A percentile compares a stretch with the other conserved stretches of the same genome.
Evolutionary conservation across 1,140 invertebrate genomes (phyloP).

Genomic region (Thalassaphorura encarpata): DNA sequence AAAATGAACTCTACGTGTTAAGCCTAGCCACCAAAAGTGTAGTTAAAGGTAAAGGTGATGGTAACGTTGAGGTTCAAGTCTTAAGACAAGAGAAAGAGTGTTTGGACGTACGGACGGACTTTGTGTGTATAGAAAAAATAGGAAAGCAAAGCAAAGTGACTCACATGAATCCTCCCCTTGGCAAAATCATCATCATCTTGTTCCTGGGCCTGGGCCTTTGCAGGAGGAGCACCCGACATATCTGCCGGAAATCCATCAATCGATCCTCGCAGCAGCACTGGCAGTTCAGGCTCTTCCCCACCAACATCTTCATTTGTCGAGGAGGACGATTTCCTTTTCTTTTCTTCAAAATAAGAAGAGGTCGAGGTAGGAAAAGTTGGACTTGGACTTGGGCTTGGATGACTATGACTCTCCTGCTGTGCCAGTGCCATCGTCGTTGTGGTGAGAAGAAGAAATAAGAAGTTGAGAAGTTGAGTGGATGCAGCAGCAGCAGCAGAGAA

Average conservation of each 20-base stretch:
- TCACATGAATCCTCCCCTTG: not conserved
- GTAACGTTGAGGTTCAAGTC: too few relatives aligned
- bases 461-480: not conserved
- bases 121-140: too few relatives aligned
- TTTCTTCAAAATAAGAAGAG: too few relatives aligned
- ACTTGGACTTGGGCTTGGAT: not conserved
- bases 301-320: not conserved
- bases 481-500: not conserved
- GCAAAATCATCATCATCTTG: not conserved
- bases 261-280: constrained; percentile 18
- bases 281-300: too few relatives aligned
- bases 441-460: not conserved
- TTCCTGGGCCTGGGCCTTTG: too few relatives aligned
- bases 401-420: too few relatives aligned
- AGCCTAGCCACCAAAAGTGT: too few relatives aligned
- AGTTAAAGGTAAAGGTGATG: too few relatives aligned
- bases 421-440: not conserved
- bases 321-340: too few relatives aligned
- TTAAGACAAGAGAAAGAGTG: not conserved
- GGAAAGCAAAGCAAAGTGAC: too few relatives aligned
- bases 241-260: constrained; percentile 31
- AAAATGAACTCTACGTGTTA: too few relatives aligned
- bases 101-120: too few relatives aligned
- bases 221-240: not conserved
- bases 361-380: not conserved